Conservation (phyloP, 1,140 invertebrate species). For the Neodiprion pinetum region DNA sequence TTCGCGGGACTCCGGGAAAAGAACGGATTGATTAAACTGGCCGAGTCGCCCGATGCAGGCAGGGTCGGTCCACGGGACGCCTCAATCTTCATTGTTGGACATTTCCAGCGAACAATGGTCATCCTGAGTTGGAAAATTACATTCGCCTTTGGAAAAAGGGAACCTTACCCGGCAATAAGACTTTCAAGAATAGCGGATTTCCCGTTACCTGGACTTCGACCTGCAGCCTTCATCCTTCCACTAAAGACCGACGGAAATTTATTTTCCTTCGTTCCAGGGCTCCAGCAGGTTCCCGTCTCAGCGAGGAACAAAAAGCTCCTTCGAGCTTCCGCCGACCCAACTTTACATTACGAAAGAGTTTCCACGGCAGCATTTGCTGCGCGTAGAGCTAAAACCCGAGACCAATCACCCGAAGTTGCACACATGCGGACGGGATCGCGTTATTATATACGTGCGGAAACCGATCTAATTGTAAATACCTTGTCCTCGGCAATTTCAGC, state of each 20-base stretch:
- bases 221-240: background rate
- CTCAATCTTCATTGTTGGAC: background rate
- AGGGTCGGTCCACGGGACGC: background rate
- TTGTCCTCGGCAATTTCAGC: background rate
- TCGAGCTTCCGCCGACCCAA: background rate
- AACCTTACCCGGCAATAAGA: background rate
- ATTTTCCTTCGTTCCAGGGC: background rate
- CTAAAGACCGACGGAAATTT: background rate
- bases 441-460: too few species aligned
- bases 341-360: background rate
- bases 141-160: background rate
- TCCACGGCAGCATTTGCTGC: background rate
- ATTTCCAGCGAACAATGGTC: background rate
- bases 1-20: background rate
- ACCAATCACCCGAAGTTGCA: too few species aligned
- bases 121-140: background rate
- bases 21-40: background rate
- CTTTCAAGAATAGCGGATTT: background rate
- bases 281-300: background rate
- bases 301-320: background rate
- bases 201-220: background rate
- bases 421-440: too few species aligned
- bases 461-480: constrained; percentile 4
- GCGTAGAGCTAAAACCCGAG: too few species aligned
- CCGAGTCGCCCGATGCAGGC: background rate